Percentiles rank a stretch among this genome's conserved stretches.
phyloP scores from a whole-genome alignment of 2,888 invertebrate genomes.

The Platycnemis pennipes region DNA sequence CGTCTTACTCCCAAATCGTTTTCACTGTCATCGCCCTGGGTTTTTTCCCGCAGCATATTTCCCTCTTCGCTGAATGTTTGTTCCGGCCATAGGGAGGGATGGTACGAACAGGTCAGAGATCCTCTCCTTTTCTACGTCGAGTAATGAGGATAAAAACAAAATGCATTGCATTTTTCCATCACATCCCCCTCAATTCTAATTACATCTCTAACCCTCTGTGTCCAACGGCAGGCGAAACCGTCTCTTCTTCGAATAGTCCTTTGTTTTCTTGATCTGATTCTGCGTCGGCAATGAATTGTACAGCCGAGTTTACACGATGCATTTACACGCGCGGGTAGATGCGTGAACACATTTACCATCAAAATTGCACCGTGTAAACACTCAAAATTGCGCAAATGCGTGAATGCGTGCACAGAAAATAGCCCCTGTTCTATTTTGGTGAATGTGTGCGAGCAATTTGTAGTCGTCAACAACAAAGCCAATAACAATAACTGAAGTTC shows the following conservation, averaged over 20 bases:
- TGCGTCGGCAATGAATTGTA: no score
- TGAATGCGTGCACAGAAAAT: no score
- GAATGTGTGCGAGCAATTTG: no score
- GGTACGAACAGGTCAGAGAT: neutral
- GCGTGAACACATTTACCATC: no score
- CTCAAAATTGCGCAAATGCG: no score
- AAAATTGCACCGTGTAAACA: no score
- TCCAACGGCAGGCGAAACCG: neutral
- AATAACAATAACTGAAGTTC: no score
- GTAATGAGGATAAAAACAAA: slow-evolving; percentile 15
- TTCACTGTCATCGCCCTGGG: neutral
- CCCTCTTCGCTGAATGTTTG: slow-evolving; percentile 12
- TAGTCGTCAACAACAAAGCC: no score
- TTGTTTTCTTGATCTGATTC: neutral
- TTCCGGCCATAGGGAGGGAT: neutral
- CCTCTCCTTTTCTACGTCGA: neutral
- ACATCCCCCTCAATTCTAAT: no score
- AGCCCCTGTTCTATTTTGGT: no score
- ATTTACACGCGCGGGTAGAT: no score
- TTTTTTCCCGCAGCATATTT: neutral
- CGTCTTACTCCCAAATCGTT: neutral
- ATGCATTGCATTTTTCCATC: neutral
- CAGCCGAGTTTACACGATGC: no score
- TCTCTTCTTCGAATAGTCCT: neutral
- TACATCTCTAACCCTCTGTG: neutral